phyloP scores from a whole-genome alignment of 2,797 vertebrate species.

The Microchirus variegatus region DNA sequence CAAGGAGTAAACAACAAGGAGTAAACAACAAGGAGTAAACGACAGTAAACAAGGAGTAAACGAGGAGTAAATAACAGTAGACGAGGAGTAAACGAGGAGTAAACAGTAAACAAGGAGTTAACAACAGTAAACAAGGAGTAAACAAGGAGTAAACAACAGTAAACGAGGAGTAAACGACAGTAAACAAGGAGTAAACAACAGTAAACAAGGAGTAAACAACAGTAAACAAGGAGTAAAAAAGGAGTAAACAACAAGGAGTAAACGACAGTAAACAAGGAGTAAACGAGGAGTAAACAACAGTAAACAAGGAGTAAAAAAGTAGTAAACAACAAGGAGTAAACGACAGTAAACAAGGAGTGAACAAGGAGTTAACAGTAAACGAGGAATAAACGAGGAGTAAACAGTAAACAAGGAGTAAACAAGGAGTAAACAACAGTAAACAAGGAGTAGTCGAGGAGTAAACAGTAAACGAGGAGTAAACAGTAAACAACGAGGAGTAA shows the following conservation, averaged over 20 bases:
- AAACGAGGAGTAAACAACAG: not conserved
- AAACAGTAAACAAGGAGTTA: not conserved
- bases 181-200: not conserved
- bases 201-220: not conserved
- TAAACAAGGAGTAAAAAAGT: no score
- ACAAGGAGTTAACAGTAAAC: not conserved
- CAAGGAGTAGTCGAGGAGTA: no score
- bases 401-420: conserved; percentile 3
- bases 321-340: not conserved
- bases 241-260: not conserved
- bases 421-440: not conserved
- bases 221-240: no score
- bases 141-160: not conserved
- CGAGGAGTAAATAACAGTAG: not conserved
- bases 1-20: not conserved
- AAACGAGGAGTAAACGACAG: not conserved
- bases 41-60: conserved; percentile 14
- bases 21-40: no score
- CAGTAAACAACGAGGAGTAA: not conserved
- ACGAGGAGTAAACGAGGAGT: no score
- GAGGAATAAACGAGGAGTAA: not conserved
- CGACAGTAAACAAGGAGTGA: conserved; percentile 5
- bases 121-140: conserved; percentile 3
- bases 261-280: conserved; percentile 4
- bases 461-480: conserved; percentile 3